phyloP scores from a whole-genome alignment of 2,797 vertebrate species.

The Labroides dimidiatus region DNA sequence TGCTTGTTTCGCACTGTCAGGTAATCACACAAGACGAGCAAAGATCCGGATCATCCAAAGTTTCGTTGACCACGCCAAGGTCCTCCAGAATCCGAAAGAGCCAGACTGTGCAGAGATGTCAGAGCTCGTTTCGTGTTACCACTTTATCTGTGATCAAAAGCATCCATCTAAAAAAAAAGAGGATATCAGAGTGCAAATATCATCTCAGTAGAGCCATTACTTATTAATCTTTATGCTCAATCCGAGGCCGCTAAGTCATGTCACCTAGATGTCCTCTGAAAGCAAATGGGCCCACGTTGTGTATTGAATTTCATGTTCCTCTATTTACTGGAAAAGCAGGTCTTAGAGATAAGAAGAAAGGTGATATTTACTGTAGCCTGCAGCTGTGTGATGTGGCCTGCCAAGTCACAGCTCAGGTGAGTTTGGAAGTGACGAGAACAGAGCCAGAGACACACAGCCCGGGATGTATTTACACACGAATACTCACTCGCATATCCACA shows the following conservation, averaged over 20 bases:
- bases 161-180: conserved; percentile 74
- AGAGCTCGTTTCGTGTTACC: conserved; percentile 67
- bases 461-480: neutral
- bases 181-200: conserved; percentile 80
- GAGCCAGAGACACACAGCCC: neutral
- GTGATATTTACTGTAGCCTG: conserved; percentile 84
- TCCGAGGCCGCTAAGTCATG: conserved; percentile 81
- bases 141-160: conserved; percentile 71
- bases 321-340: conserved; percentile 86
- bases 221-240: conserved; percentile 86
- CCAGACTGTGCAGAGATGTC: conserved; percentile 43
- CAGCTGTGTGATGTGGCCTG: conserved; percentile 60
- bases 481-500: neutral
- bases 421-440: conserved; percentile 23
- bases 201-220: conserved; percentile 84
- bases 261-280: conserved; percentile 84
- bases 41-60: conserved; percentile 13
- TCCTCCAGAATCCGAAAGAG: conserved; percentile 25
- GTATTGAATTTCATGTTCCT: conserved; percentile 82
- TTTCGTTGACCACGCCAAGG: conserved; percentile 11
- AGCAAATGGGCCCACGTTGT: conserved; percentile 75
- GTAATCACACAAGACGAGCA: conserved; percentile 31
- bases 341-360: conserved; percentile 86
- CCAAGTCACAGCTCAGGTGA: conserved; percentile 73
- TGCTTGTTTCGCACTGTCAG: conserved; percentile 11